A percentile compares a stretch with the other conserved stretches of the same genome.
phyloP scores from a whole-genome alignment of 1,140 invertebrate genomes.

The Dreissena rostriformis region DNA sequence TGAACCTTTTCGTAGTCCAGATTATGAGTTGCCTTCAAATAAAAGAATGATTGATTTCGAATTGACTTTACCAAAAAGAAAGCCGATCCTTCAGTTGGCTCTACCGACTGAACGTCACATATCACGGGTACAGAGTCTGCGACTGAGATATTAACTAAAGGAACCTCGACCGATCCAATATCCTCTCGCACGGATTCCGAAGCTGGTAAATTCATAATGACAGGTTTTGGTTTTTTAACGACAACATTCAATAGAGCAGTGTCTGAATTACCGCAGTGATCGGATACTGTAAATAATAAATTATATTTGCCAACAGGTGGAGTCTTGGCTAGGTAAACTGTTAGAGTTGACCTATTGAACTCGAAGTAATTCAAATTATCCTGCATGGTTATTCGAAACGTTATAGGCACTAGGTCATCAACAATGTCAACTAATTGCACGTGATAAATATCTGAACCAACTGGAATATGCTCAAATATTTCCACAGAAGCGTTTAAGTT shows the following conservation, averaged over 20 bases:
- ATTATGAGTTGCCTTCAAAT: conserved; percentile 34
- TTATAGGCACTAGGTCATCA: too few relatives aligned
- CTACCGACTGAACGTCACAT: conserved; percentile 18
- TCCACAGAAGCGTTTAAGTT: too few relatives aligned
- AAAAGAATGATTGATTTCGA: not conserved
- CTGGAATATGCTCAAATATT: too few relatives aligned
- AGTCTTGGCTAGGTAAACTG: too few relatives aligned
- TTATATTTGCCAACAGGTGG: conserved; percentile 14
- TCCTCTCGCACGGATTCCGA: conserved; percentile 39
- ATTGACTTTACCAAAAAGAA: conserved; percentile 23
- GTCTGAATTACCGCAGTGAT: conserved; percentile 16
- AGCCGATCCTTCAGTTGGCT: not conserved
- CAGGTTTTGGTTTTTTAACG: conserved; percentile 16
- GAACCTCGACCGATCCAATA: conserved; percentile 18
- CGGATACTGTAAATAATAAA: conserved; percentile 17
- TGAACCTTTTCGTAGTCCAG: conserved; percentile 23
- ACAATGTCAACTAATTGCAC: too few relatives aligned
- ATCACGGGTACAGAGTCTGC: conserved; percentile 12
- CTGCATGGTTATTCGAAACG: too few relatives aligned
- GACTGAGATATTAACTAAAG: conserved; percentile 22
- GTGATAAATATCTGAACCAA: too few relatives aligned
- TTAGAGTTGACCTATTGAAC: too few relatives aligned
- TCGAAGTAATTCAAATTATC: too few relatives aligned
- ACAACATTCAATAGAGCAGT: conserved; percentile 23
- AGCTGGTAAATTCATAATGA: conserved; percentile 22